Conservation (phyloP, 2,797 vertebrate species). For the Acrossocheilus fasciatus region DNA sequence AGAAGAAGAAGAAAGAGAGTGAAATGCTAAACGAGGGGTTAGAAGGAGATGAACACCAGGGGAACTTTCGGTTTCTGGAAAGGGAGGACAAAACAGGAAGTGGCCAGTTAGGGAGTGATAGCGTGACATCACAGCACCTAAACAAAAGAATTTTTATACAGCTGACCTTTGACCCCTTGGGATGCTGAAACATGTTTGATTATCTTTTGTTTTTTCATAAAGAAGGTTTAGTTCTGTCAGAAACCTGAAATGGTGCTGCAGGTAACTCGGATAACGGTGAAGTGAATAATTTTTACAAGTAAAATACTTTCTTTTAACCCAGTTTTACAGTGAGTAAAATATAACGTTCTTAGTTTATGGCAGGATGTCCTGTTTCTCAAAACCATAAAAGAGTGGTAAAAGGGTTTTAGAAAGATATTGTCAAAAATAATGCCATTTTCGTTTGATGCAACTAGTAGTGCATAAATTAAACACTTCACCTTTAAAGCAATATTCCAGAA, state of each 20-base stretch:
- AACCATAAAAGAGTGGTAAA: background rate
- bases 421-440: background rate
- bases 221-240: slow-evolving; percentile 5
- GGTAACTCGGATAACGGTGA: slow-evolving; percentile 9
- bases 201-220: background rate
- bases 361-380: background rate
- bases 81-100: slow-evolving; percentile 83
- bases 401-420: background rate
- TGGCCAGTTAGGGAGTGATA: slow-evolving; percentile 79
- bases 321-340: background rate
- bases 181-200: slow-evolving; percentile 25
- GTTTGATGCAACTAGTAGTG: background rate
- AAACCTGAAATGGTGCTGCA: slow-evolving; percentile 6
- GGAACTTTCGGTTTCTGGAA: slow-evolving; percentile 81
- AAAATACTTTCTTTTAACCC: background rate
- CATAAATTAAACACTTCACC: slow-evolving; percentile 10
- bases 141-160: slow-evolving; percentile 47
- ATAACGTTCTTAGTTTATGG: background rate
- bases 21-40: slow-evolving; percentile 64
- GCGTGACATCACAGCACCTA: slow-evolving; percentile 71
- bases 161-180: slow-evolving; percentile 46
- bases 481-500: background rate
- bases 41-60: slow-evolving; percentile 73
- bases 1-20: slow-evolving; percentile 65
- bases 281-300: background rate